Conservation (phyloP, 2,888 invertebrate species). For the Ophion obscuratus region DNA sequence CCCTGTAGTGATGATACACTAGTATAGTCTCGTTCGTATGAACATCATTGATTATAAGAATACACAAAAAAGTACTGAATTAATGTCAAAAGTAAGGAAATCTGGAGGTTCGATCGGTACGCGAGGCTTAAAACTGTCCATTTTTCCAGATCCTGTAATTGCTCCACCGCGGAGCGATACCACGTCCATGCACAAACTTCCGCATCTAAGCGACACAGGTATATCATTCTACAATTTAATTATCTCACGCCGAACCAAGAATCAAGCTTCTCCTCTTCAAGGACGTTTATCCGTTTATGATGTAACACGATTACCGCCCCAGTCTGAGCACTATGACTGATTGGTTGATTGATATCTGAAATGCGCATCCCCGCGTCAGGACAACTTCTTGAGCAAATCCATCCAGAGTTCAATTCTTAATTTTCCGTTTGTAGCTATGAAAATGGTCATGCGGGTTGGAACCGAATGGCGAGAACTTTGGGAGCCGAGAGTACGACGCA, state of each 20-base stretch:
- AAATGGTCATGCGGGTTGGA: too few relatives aligned
- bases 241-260: neutral
- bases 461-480: too few relatives aligned
- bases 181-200: neutral
- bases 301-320: constrained; percentile 78
- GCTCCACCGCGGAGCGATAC: constrained; percentile 5
- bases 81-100: neutral
- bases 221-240: neutral
- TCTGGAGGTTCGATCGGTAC: constrained; percentile 11
- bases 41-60: constrained; percentile 74
- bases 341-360: constrained; percentile 63
- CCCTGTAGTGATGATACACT: constrained; percentile 74
- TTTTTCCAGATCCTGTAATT: constrained; percentile 47
- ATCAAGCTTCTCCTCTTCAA: neutral
- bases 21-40: constrained; percentile 81
- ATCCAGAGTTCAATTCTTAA: too few relatives aligned
- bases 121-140: constrained; percentile 43
- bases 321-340: constrained; percentile 80
- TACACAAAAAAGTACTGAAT: constrained; percentile 64
- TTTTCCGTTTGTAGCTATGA: too few relatives aligned
- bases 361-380: too few relatives aligned
- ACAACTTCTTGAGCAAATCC: too few relatives aligned
- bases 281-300: constrained; percentile 68
- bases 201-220: constrained; percentile 20
- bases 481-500: too few relatives aligned